A percentile compares a stretch with the other conserved stretches of the same genome.
These are phyloP conservation scores for Drosophila melanosoma DNA, from an alignment of 2,888 invertebrate genomes.

Conservation along the genomic window DNA sequence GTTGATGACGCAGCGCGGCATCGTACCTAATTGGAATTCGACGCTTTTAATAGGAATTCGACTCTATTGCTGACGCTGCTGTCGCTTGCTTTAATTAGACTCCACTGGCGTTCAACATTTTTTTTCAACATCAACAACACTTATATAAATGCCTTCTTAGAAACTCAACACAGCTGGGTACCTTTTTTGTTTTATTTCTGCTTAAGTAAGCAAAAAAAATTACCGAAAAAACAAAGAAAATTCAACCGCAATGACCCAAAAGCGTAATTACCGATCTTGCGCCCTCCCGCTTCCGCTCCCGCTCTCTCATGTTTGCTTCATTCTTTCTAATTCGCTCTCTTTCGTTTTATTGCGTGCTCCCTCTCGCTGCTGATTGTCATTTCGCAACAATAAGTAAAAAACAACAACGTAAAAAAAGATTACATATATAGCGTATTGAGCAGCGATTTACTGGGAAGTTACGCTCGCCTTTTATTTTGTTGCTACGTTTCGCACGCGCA, in stretches of 20 bases:
- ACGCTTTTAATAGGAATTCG: conserved; percentile 73
- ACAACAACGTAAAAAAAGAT: conserved; percentile 17
- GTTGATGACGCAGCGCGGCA: conserved; percentile 70
- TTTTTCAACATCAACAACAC: conserved; percentile 28
- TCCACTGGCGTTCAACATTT: conserved; percentile 38
- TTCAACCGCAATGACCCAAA: conserved; percentile 45
- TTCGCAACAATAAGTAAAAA: conserved; percentile 47
- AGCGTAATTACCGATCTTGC: conserved; percentile 37
- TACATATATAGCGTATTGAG: conserved; percentile 27
- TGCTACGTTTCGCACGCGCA: conserved; percentile 67
- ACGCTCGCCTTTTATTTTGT: conserved; percentile 44
- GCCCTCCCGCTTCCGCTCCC: neutral
- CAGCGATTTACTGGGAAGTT: conserved; percentile 61
- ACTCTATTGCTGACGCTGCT: conserved; percentile 43
- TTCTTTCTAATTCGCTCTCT: neutral
- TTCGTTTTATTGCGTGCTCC: conserved; percentile 14
- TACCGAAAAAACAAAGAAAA: conserved; percentile 13
- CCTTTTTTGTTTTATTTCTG: conserved; percentile 38
- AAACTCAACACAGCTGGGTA: conserved; percentile 36
- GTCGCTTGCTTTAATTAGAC: conserved; percentile 67
- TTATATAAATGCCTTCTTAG: conserved; percentile 55
- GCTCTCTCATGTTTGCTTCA: neutral
- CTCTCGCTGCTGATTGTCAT: conserved; percentile 22
- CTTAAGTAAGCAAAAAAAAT: conserved; percentile 43
- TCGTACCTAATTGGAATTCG: conserved; percentile 75